Percentiles rank a stretch among this genome's conserved stretches.
These are phyloP conservation scores for Chrysina gloriosa DNA, from an alignment of 2,888 invertebrate genomes.

Conservation along the genomic window DNA sequence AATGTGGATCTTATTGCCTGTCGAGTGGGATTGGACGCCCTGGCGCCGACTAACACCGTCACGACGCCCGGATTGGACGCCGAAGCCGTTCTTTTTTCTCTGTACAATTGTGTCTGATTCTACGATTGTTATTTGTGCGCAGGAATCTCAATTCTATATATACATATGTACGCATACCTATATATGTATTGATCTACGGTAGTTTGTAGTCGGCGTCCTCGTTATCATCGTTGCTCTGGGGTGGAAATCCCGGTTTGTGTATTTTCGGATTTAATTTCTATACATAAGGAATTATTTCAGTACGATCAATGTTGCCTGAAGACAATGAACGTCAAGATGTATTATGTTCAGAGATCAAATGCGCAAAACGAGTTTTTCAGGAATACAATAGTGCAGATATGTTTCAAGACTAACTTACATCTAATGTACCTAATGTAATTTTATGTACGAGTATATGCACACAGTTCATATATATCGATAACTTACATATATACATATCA, in stretches of 20 bases:
- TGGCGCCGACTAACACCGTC: constrained; percentile 57
- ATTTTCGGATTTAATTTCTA: constrained; percentile 29
- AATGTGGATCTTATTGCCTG: constrained; percentile 64
- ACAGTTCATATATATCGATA: no score
- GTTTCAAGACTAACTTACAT: no score
- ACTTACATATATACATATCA: no score
- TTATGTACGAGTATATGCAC: no score
- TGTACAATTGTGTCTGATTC: constrained; percentile 57
- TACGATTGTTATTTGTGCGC: constrained; percentile 53
- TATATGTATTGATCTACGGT: constrained; percentile 26
- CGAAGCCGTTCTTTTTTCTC: constrained; percentile 54
- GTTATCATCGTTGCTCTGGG: constrained; percentile 16
- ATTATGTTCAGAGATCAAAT: constrained; percentile 29
- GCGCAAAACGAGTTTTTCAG: background rate
- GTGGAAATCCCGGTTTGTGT: constrained; percentile 34
- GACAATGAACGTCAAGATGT: constrained; percentile 32
- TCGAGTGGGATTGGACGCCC: constrained; percentile 60
- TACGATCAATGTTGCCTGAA: constrained; percentile 20
- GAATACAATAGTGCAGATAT: no score
- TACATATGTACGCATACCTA: constrained; percentile 27
- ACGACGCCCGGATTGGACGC: constrained; percentile 58
- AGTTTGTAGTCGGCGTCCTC: constrained; percentile 28
- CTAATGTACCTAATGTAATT: no score
- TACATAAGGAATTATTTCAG: constrained; percentile 33
- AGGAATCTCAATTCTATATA: constrained; percentile 48